Percentiles rank a stretch among this genome's conserved stretches.
These are phyloP conservation scores for Scleropages formosus DNA, from an alignment of 2,797 vertebrate species.

Conservation along the genomic window DNA sequence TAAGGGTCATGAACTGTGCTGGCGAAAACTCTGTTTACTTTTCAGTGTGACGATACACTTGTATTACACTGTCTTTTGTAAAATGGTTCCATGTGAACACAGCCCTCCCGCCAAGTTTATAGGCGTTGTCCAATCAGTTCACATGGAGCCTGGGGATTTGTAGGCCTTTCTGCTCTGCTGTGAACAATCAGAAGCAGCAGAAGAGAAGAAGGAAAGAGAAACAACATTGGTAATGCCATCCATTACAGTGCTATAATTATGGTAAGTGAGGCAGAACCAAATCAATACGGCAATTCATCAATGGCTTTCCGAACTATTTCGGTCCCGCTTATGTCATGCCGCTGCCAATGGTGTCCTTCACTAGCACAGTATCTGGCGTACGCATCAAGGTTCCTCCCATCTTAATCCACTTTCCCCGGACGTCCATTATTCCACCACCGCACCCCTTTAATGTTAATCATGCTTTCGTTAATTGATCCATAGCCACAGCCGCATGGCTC, in stretches of 20 bases:
- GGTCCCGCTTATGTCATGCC: constrained; percentile 72
- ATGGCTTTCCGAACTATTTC: constrained; percentile 75
- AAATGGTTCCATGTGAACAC: not conserved
- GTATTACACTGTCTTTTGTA: too few species aligned
- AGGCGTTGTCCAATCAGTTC: not conserved
- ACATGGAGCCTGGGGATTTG: not conserved
- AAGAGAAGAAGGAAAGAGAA: constrained; percentile 21
- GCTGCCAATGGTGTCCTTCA: constrained; percentile 75
- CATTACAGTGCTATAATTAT: constrained; percentile 94
- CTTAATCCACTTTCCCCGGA: constrained; percentile 66
- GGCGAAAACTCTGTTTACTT: not conserved
- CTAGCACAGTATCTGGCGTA: constrained; percentile 58
- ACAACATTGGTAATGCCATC: constrained; percentile 78
- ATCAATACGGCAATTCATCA: constrained; percentile 94
- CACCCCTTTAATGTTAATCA: constrained; percentile 63
- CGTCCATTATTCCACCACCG: constrained; percentile 57
- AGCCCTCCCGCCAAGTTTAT: not conserved
- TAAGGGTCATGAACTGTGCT: not conserved
- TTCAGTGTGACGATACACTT: not conserved
- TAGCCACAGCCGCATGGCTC: constrained; percentile 33
- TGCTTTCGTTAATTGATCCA: constrained; percentile 71
- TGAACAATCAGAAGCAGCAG: not conserved
- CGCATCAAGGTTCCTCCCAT: constrained; percentile 59
- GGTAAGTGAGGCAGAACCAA: constrained; percentile 87
- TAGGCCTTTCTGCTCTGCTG: not conserved